Percentiles rank a stretch among this genome's conserved stretches.
These are phyloP conservation scores for Linurgus olivaceus DNA, from an alignment of 2,797 vertebrate species.

Conservation along the genomic window DNA sequence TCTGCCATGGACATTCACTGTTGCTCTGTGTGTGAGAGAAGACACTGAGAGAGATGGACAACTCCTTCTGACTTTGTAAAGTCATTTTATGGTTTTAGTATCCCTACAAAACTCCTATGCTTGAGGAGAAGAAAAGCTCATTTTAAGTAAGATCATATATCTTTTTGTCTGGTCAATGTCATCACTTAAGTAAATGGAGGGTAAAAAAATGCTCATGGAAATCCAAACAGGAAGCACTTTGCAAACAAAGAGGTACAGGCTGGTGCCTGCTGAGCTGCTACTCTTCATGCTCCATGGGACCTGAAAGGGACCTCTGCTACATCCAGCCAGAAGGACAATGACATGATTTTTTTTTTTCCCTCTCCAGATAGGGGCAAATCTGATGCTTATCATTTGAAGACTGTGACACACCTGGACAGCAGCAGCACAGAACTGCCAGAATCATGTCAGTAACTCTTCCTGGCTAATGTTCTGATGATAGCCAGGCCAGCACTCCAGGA, in stretches of 20 bases:
- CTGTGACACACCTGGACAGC: neutral
- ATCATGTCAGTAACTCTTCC: neutral
- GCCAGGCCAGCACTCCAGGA: neutral
- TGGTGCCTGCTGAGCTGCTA: conserved; percentile 21
- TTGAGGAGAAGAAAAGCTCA: neutral
- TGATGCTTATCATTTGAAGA: neutral
- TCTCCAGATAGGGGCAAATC: neutral
- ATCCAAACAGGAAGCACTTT: conserved; percentile 53
- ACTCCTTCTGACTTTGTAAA: neutral
- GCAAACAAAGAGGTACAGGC: conserved; percentile 34
- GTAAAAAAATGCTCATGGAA: conserved; percentile 48
- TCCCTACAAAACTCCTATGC: neutral
- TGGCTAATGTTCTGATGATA: neutral
- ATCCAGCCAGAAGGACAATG: neutral
- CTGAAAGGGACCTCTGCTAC: conserved; percentile 24
- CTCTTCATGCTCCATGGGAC: conserved; percentile 24
- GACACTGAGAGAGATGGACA: rapidly evolving
- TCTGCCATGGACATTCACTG: neutral
- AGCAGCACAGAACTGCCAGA: neutral
- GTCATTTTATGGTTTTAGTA: neutral
- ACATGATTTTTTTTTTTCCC: neutral
- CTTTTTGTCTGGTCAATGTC: conserved; percentile 11
- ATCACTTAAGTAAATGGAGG: conserved; percentile 40
- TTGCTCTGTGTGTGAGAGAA: neutral
- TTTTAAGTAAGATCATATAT: neutral